These are phyloP conservation scores for Syndactyla subalaris DNA, from an alignment of 2,797 vertebrate species.

Conservation along the genomic window DNA sequence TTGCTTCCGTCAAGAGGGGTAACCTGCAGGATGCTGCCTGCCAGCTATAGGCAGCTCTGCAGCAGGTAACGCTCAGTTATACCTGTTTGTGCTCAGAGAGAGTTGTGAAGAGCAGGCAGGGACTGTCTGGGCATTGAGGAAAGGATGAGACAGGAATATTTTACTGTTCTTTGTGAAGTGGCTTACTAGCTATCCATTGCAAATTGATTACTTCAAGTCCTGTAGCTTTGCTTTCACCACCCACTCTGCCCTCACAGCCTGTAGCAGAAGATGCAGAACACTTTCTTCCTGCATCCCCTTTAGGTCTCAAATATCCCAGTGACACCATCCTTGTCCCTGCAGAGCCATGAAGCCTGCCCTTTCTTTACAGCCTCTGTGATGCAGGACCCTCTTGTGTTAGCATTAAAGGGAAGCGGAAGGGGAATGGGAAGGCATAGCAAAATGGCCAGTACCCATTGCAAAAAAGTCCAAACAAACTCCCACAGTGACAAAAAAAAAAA, in stretches of 20 bases:
- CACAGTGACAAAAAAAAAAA: background rate
- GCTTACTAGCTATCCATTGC: background rate
- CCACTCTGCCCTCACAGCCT: background rate
- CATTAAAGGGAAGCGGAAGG: background rate
- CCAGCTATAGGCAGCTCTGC: background rate
- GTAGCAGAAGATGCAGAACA: background rate
- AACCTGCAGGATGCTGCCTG: background rate
- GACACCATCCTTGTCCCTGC: fast-evolving
- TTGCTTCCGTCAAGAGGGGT: background rate
- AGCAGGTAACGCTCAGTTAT: background rate
- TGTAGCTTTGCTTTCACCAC: background rate
- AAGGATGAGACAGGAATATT: background rate
- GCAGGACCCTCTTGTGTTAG: fast-evolving
- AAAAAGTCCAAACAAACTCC: background rate
- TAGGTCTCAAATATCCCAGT: no score
- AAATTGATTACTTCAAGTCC: background rate
- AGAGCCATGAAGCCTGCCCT: background rate
- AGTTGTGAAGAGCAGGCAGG: background rate
- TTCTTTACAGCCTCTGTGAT: background rate
- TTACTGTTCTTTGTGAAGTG: background rate
- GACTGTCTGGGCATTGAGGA: background rate
- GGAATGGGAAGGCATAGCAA: background rate
- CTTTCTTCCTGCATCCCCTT: background rate
- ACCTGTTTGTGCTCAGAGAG: background rate
- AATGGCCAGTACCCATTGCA: fast-evolving